phyloP scores from a whole-genome alignment of 2,888 invertebrate genomes.

The Phaonia tiefii region DNA sequence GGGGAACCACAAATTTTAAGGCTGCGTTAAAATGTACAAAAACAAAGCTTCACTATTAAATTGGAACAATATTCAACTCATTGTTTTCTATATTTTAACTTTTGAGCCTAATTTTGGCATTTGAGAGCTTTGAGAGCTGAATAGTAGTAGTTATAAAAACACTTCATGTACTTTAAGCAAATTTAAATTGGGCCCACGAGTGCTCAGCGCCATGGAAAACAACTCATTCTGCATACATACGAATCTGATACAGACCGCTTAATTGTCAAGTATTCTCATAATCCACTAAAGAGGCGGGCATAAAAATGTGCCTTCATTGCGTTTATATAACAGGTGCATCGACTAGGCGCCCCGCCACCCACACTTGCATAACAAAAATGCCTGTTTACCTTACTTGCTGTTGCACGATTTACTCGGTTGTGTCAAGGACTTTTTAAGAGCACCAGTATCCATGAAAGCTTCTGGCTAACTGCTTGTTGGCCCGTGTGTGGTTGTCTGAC shows the following conservation, averaged over 20 bases:
- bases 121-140: no score
- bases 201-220: conserved; percentile 9
- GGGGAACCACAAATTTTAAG: neutral
- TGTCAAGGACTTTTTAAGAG: conserved; percentile 55
- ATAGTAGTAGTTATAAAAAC: no score
- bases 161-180: neutral
- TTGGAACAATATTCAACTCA: no score
- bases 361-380: conserved; percentile 34
- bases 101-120: no score
- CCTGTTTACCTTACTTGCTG: conserved; percentile 26
- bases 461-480: conserved; percentile 28
- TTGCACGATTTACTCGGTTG: conserved; percentile 42
- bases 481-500: conserved; percentile 13
- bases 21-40: neutral
- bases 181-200: conserved; percentile 24
- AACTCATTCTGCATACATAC: neutral
- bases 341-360: neutral
- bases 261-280: conserved; percentile 27
- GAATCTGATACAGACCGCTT: conserved; percentile 18
- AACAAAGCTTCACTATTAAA: neutral
- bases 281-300: conserved; percentile 4
- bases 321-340: conserved; percentile 45
- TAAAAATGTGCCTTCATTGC: conserved; percentile 20
- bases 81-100: no score
- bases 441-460: conserved; percentile 42